Evolutionary conservation across 2,113 vertebrate species (phyloP).

Genomic region (Apteryx owenii): DNA sequence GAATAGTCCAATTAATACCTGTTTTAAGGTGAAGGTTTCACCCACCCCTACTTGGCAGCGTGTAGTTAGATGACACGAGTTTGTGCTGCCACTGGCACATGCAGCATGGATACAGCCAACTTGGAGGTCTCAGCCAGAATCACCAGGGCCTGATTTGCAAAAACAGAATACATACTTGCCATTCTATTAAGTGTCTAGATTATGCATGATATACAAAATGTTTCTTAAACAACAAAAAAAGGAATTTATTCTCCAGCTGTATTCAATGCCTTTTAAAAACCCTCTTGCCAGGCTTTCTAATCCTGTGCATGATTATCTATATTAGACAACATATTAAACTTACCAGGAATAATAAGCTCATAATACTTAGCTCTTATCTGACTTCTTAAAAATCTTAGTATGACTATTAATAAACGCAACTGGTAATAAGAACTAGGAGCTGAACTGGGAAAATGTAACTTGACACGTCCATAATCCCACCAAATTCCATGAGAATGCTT

Average conservation of each 20-base stretch:
- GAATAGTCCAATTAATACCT: background rate
- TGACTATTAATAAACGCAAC: background rate
- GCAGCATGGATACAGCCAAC: background rate
- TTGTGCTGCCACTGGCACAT: background rate
- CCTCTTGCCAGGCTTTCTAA: background rate
- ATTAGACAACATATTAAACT: background rate
- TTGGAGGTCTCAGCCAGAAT: background rate
- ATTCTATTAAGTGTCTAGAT: background rate
- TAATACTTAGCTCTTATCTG: background rate
- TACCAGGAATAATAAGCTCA: background rate
- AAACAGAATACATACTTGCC: background rate
- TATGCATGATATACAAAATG: no score
- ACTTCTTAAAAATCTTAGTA: background rate
- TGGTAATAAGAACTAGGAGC: background rate
- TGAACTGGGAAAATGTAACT: background rate
- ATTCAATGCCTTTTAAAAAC: background rate
- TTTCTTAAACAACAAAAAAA: background rate
- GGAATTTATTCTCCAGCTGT: background rate
- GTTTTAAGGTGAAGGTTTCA: background rate
- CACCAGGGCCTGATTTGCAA: background rate
- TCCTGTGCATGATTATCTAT: background rate
- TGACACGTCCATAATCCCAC: background rate
- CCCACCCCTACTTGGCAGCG: background rate
- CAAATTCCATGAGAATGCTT: background rate
- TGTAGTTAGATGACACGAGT: background rate